phyloP scores from a whole-genome alignment of 1,140 invertebrate genomes.

The Semibalanus balanoides region DNA sequence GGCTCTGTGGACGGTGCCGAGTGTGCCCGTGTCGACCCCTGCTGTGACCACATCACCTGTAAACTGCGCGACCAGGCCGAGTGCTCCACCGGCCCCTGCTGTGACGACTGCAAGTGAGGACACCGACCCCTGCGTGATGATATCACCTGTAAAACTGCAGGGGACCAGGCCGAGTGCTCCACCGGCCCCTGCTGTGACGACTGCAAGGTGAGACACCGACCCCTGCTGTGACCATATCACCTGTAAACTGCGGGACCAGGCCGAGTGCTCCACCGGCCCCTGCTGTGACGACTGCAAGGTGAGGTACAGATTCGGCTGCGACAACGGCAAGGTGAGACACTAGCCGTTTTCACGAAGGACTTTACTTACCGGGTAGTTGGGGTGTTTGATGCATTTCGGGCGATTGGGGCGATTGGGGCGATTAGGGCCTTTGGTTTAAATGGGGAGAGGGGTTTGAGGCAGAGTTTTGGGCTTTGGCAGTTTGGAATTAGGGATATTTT shows the following conservation, averaged over 20 bases:
- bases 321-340: too few relatives aligned
- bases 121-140: conserved; percentile 90
- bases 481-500: too few relatives aligned
- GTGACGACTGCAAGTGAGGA: too few relatives aligned
- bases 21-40: conserved; percentile 69
- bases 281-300: conserved; percentile 20
- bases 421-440: too few relatives aligned
- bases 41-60: conserved; percentile 91
- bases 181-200: conserved; percentile 79
- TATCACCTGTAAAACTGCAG: conserved; percentile 83
- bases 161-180: conserved; percentile 78
- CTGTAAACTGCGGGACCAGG: conserved; percentile 76
- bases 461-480: too few relatives aligned
- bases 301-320: too few relatives aligned
- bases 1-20: conserved; percentile 55
- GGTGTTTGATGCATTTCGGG: too few relatives aligned
- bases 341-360: too few relatives aligned
- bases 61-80: conserved; percentile 76
- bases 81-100: conserved; percentile 83
- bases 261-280: conserved; percentile 42
- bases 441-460: too few relatives aligned
- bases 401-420: too few relatives aligned
- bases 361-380: too few relatives aligned
- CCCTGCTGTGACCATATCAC: conserved; percentile 85
- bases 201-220: conserved; percentile 52